Conservation (phyloP, 1,140 invertebrate species). For the Plutomurus gul region DNA sequence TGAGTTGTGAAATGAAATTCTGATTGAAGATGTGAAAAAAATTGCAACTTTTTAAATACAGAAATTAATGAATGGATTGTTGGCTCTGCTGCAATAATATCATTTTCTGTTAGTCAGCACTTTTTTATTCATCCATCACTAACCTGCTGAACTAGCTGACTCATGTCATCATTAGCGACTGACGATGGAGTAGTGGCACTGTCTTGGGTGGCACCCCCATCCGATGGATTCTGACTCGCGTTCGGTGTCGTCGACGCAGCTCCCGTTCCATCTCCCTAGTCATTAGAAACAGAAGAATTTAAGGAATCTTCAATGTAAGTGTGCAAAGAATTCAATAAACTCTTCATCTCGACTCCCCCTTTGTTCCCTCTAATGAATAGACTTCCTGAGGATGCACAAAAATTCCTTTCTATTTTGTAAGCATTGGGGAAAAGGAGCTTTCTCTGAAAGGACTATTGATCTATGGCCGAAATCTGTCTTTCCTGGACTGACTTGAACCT, state of each 20-base stretch:
- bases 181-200: slow-evolving; percentile 5
- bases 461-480: too few relatives aligned
- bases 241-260: background rate
- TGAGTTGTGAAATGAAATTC: too few relatives aligned
- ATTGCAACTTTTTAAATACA: too few relatives aligned
- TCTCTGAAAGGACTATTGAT: too few relatives aligned
- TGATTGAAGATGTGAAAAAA: too few relatives aligned
- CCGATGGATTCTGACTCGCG: background rate
- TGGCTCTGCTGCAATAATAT: too few relatives aligned
- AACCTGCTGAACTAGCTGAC: slow-evolving; percentile 49
- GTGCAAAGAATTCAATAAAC: slow-evolving; percentile 15
- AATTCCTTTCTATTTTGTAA: too few relatives aligned
- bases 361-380: background rate
- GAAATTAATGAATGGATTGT: too few relatives aligned
- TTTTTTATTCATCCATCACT: too few relatives aligned
- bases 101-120: too few relatives aligned
- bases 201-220: background rate
- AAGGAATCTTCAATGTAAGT: background rate
- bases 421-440: too few relatives aligned
- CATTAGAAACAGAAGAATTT: slow-evolving; percentile 1
- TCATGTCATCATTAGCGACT: slow-evolving; percentile 45
- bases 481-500: too few relatives aligned
- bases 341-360: background rate
- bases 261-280: background rate
- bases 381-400: background rate